phyloP scores from a whole-genome alignment of 2,888 invertebrate genomes.

The Glaucopsyche alexis region DNA sequence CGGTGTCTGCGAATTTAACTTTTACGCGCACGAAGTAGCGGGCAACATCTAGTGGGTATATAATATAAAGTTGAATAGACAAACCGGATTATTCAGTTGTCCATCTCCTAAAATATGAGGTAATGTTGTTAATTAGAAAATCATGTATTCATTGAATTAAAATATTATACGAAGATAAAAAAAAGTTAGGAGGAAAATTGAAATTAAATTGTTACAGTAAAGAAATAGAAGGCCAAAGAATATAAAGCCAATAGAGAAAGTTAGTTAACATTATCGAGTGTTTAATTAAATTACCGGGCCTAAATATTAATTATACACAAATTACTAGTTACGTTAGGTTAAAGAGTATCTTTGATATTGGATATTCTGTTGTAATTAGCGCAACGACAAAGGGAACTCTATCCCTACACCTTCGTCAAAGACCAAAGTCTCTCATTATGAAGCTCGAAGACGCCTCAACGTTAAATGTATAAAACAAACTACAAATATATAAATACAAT shows the following conservation, averaged over 20 bases:
- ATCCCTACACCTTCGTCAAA: conserved; percentile 44
- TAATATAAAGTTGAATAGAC: too few species aligned
- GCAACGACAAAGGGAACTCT: conserved; percentile 61
- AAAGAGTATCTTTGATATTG: conserved; percentile 11
- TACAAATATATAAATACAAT: conserved; percentile 29
- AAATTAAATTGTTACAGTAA: too few species aligned
- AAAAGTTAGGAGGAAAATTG: too few species aligned
- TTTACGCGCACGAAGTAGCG: too few species aligned
- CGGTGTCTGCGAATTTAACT: too few species aligned
- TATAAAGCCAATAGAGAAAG: neutral
- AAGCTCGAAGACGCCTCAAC: conserved; percentile 37
- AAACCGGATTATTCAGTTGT: too few species aligned
- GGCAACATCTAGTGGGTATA: too few species aligned
- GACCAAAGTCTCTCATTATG: conserved; percentile 61
- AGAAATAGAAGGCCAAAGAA: too few species aligned
- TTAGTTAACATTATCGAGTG: neutral
- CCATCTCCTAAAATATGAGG: too few species aligned
- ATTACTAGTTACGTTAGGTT: neutral
- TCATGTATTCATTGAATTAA: too few species aligned
- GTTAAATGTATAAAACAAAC: conserved; percentile 36
- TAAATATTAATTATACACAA: conserved; percentile 4
- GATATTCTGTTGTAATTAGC: conserved; percentile 52
- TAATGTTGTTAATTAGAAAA: too few species aligned
- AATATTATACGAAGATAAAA: too few species aligned
- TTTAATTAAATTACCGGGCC: neutral